phyloP scores from a whole-genome alignment of 1,140 invertebrate species.

The Ips nitidus region DNA sequence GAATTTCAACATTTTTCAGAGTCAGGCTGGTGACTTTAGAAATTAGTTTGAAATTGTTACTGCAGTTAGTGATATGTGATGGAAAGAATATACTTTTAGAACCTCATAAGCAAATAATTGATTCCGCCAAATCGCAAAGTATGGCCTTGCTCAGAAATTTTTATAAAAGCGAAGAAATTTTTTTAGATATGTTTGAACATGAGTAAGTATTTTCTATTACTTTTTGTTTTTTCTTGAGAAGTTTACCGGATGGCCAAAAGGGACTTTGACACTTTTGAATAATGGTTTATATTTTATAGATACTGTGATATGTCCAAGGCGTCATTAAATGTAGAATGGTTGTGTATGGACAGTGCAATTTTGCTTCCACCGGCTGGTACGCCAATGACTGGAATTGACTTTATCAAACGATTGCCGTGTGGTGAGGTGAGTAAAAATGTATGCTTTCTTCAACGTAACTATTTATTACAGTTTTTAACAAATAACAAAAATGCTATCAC shows the following conservation, averaged over 20 bases:
- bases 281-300: slow-evolving; percentile 44
- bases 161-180: slow-evolving; percentile 98
- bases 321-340: slow-evolving; percentile 87
- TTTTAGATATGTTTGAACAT: slow-evolving; percentile 98
- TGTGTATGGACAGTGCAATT: slow-evolving; percentile 96
- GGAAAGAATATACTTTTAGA: slow-evolving; percentile 61
- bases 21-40: slow-evolving; percentile 92
- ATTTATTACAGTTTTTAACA: too few relatives aligned
- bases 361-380: slow-evolving; percentile 95
- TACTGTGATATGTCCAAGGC: slow-evolving; percentile 87
- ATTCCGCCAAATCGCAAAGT: slow-evolving; percentile 82
- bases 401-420: slow-evolving; percentile 91
- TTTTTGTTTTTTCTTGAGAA: too few relatives aligned
- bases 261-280: too few relatives aligned
- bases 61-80: slow-evolving; percentile 55
- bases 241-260: too few relatives aligned
- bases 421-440: slow-evolving; percentile 71
- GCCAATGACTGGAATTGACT: slow-evolving; percentile 93
- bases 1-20: slow-evolving; percentile 47
- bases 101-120: slow-evolving; percentile 68
- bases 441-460: neutral
- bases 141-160: slow-evolving; percentile 86
- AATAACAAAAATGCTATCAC: too few relatives aligned
- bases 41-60: slow-evolving; percentile 78
- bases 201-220: slow-evolving; percentile 64